Conservation (phyloP, 2,888 invertebrate species). For the Pachycephus smyrnensis region DNA sequence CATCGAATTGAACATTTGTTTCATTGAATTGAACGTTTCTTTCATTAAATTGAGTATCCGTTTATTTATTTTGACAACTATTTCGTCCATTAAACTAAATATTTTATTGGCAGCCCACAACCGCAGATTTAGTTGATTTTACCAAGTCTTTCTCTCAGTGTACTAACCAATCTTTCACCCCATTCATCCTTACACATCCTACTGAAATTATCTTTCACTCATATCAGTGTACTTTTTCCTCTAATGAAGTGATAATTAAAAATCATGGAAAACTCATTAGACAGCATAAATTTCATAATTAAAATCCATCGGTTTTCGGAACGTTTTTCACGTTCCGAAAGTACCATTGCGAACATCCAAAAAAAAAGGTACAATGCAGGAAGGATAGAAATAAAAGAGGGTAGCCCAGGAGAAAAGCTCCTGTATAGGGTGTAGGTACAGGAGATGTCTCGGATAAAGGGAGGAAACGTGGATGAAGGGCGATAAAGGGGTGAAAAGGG, state of each 20-base stretch:
- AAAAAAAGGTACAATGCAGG: neutral
- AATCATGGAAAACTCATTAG: neutral
- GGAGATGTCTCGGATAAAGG: neutral
- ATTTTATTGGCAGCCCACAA: neutral
- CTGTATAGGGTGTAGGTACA: slow-evolving; percentile 3
- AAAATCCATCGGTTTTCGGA: neutral
- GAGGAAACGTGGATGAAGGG: neutral
- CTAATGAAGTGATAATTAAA: neutral
- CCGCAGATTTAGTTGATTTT: neutral
- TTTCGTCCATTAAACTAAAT: neutral
- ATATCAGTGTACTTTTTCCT: neutral
- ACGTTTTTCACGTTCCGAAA: neutral
- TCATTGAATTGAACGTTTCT: too few relatives aligned
- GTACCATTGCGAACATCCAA: neutral
- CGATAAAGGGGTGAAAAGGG: slow-evolving; percentile 15
- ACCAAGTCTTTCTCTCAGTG: neutral
- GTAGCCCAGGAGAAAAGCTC: slow-evolving; percentile 10
- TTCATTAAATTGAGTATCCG: too few relatives aligned
- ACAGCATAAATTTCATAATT: neutral
- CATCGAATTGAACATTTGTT: too few relatives aligned
- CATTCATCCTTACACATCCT: neutral
- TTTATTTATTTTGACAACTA: too few relatives aligned
- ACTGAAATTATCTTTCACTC: neutral
- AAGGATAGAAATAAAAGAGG: neutral
- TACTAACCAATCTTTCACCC: neutral